Evolutionary conservation across 2,888 invertebrate species (phyloP).

Genomic region (Neocrepidodera transversa): DNA sequence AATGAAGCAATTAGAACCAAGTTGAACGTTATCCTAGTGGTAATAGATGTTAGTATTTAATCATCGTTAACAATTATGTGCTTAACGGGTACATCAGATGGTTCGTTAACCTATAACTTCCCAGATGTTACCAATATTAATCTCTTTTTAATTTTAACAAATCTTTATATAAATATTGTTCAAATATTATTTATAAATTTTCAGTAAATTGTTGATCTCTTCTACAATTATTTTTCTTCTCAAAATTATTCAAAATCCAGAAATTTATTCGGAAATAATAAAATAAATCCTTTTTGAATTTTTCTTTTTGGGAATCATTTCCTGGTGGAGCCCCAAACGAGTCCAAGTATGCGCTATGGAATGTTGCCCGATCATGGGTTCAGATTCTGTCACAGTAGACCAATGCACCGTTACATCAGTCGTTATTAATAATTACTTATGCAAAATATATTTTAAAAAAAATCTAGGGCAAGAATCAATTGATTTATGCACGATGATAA

Average conservation of each 20-base stretch:
- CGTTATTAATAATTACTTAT: constrained; percentile 19
- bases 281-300: no score
- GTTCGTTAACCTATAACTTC: constrained; percentile 15
- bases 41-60: neutral
- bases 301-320: no score
- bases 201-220: no score
- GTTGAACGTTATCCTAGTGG: neutral
- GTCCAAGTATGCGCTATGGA: constrained; percentile 1
- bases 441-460: constrained; percentile 1
- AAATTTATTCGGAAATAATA: no score
- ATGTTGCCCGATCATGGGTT: constrained; percentile 7
- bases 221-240: no score
- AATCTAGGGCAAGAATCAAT: neutral
- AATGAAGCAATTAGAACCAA: neutral
- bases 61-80: constrained; percentile 8
- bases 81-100: constrained; percentile 14
- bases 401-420: constrained; percentile 24
- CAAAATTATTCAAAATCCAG: no score
- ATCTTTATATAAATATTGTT: no score
- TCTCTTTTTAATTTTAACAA: no score
- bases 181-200: no score
- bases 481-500: neutral
- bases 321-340: no score
- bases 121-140: neutral
- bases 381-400: constrained; percentile 17